phyloP scores from a whole-genome alignment of 2,113 vertebrate genomes.

The Callaeas wilsoni region DNA sequence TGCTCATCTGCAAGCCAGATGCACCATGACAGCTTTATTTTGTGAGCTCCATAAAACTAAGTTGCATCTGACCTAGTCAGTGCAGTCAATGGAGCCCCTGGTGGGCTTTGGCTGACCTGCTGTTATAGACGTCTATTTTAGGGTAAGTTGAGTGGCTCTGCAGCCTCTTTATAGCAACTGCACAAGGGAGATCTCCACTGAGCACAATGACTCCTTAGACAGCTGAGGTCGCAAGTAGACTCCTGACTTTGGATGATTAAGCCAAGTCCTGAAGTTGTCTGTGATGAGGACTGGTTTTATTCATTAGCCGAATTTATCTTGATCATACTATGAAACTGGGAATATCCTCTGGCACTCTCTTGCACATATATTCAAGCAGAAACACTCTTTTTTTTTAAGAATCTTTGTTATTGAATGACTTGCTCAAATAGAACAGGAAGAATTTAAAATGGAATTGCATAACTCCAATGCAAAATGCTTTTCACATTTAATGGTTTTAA shows the following conservation, averaged over 20 bases:
- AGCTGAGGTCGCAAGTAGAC: background rate
- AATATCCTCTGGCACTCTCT: background rate
- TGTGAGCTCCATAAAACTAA: background rate
- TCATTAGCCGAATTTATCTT: background rate
- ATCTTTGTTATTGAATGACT: background rate
- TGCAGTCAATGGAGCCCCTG: background rate
- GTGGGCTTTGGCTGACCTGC: background rate
- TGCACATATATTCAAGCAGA: background rate
- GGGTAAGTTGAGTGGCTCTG: background rate
- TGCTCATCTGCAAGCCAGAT: background rate
- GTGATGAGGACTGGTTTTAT: background rate
- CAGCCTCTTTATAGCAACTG: background rate
- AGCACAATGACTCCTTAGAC: background rate
- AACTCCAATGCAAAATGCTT: background rate
- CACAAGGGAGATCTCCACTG: background rate
- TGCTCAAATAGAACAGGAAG: background rate
- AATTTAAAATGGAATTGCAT: background rate
- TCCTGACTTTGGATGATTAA: background rate
- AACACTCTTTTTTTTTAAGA: background rate
- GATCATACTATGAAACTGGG: background rate
- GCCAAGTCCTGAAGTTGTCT: accelerated
- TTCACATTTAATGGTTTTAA: background rate
- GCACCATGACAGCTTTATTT: background rate
- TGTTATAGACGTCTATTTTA: background rate
- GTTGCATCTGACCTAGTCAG: background rate